A percentile compares a stretch with the other conserved stretches of the same genome.
These are phyloP conservation scores for Euthynnus affinis DNA, from an alignment of 2,797 vertebrate species.

Conservation along the genomic window DNA sequence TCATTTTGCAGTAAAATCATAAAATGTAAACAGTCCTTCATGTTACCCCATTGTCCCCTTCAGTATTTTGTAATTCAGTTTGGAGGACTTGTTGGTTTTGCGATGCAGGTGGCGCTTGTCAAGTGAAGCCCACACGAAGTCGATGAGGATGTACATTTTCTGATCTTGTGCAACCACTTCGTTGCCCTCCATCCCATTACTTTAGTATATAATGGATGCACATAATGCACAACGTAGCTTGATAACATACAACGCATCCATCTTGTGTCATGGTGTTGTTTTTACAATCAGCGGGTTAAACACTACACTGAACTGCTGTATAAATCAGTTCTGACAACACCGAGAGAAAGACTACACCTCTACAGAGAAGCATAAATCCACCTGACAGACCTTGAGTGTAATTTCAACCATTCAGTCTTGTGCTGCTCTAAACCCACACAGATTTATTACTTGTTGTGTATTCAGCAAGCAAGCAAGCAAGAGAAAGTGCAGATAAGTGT, in stretches of 20 bases:
- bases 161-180: background rate
- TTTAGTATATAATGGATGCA: slow-evolving; percentile 2
- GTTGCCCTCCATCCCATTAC: background rate
- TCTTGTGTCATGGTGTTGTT: slow-evolving; percentile 14
- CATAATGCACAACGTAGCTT: background rate
- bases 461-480: background rate
- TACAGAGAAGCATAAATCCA: slow-evolving; percentile 33
- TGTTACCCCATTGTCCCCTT: too few species aligned
- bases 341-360: background rate
- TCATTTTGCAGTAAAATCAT: too few species aligned
- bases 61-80: too few species aligned
- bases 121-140: too few species aligned
- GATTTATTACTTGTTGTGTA: slow-evolving; percentile 20
- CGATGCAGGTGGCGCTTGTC: too few species aligned
- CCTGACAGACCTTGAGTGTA: slow-evolving; percentile 20
- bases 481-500: background rate
- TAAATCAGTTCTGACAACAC: slow-evolving; percentile 22
- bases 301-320: background rate
- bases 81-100: too few species aligned
- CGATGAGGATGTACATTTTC: too few species aligned
- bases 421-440: slow-evolving; percentile 21
- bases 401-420: slow-evolving; percentile 22
- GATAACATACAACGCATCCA: slow-evolving; percentile 21
- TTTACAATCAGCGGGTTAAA: slow-evolving; percentile 30
- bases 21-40: too few species aligned